Evolutionary conservation across 2,888 invertebrate species (phyloP), one percentile per base, ranked within the genome.

Genomic region (Elgonia sp.): DNA sequence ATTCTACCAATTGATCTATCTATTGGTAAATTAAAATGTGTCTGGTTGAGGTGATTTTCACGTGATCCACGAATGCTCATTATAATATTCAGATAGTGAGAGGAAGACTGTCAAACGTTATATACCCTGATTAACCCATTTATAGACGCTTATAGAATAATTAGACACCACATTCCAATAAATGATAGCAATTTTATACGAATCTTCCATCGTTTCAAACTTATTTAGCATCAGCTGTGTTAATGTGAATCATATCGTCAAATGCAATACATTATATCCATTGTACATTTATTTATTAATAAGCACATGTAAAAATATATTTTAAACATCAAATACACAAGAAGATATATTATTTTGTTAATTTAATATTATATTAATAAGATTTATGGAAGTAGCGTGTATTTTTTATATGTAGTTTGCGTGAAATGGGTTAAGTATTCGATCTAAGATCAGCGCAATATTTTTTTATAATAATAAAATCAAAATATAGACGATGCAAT

Each of bases 81-180:
- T 79, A 80, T 90, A 82, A 88, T 69, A 84, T 90, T 89, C 82
- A 79, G 86, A 83, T 84, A 90, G 91, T 91, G 91, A 92, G 90
- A 90, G 90, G 89, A 92, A 93, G 92, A 93, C 93, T 93, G 93
- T 92, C 91, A 89, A 88, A 89, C 89, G 86, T 86, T 79, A 67
- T 86, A 55, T 75, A 80, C 60, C 65, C 3, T 57, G 18, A 60
- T 77, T 86, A 86, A 86, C 86, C 82, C 82, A 82, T 86, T 86
- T 82, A 72, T 67, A 82, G 21, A 82, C 72, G 86, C 77, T 86
- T 82, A 77, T 86, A 82, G 72, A 75, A 14, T 82, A 55, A 79
- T 70, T 55, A 37, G 12, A 75, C 18, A 29, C 9, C 14, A 76
- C 46, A 80, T 77, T 70, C 53, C 76, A 60, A 63, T 72, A 53